Evolutionary conservation across 2,113 vertebrate genomes (phyloP).

Genomic region (Pipra filicauda): DNA sequence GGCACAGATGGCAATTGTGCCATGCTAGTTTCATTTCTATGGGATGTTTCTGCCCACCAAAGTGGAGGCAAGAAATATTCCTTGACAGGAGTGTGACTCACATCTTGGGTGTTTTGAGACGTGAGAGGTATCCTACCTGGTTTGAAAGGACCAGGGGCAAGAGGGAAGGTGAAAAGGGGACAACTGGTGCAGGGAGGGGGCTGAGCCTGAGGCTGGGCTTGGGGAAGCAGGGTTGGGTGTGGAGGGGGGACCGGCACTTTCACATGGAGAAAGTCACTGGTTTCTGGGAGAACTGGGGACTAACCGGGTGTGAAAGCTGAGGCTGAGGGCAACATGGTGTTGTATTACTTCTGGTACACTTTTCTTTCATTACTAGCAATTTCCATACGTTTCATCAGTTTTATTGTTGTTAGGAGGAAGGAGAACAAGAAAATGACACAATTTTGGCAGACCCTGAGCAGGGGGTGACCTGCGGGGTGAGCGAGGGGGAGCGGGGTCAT

Average conservation of each 20-base stretch:
- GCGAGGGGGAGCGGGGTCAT: not conserved
- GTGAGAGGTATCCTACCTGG: too few species aligned
- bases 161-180: not conserved
- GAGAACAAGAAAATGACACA: not conserved
- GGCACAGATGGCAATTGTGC: accelerated
- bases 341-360: not conserved
- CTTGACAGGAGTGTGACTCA: not conserved
- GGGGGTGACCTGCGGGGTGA: not conserved
- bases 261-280: not conserved
- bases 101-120: not conserved
- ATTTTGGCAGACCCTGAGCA: not conserved
- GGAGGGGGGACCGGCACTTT: not conserved
- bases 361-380: constrained; percentile 3
- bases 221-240: not conserved
- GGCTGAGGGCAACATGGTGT: not conserved
- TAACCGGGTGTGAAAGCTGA: not conserved
- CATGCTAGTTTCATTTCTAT: not conserved
- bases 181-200: accelerated
- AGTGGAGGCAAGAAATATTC: not conserved
- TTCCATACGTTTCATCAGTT: constrained; percentile 21
- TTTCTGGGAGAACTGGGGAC: not conserved
- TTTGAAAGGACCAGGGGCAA: not conserved
- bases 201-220: not conserved
- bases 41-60: not conserved
- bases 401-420: not conserved